These are phyloP conservation scores for Nephrotoma flavescens DNA, from an alignment of 2,888 invertebrate species.

Conservation along the genomic window DNA sequence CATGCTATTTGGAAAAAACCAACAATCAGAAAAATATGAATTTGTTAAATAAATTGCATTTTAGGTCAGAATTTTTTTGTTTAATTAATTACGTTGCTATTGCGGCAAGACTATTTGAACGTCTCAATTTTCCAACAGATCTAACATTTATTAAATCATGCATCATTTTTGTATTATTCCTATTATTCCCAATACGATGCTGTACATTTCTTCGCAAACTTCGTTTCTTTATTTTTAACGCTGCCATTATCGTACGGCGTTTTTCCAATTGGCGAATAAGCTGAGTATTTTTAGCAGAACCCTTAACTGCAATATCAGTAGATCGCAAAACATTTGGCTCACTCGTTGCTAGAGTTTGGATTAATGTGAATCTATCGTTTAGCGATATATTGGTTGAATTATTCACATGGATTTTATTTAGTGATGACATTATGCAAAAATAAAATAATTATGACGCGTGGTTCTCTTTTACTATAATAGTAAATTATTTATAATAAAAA, in stretches of 20 bases:
- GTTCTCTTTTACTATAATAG: neutral
- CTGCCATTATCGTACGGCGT: conserved; percentile 28
- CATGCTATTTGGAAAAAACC: conserved; percentile 22
- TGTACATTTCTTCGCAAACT: conserved; percentile 24
- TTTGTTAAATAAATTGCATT: neutral
- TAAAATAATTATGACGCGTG: neutral
- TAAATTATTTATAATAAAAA: neutral
- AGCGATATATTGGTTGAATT: conserved; percentile 34
- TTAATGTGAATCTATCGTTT: conserved; percentile 32
- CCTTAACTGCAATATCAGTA: conserved; percentile 12
- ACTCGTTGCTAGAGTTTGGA: conserved; percentile 20
- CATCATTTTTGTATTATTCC: conserved; percentile 16
- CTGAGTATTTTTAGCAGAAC: conserved; percentile 25
- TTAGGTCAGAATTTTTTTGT: conserved; percentile 1
- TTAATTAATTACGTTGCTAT: conserved; percentile 29
- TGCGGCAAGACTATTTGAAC: conserved; percentile 26
- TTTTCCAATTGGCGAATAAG: conserved; percentile 26
- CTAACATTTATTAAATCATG: conserved; percentile 21
- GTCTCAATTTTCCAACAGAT: conserved; percentile 25
- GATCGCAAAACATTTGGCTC: conserved; percentile 15
- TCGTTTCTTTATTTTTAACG: conserved; percentile 32
- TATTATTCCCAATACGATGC: conserved; percentile 12
- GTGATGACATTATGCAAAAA: conserved; percentile 7
- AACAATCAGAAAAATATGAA: conserved; percentile 3
- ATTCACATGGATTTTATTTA: conserved; percentile 25